Conservation (phyloP, 64 coral and sea anemone species). For the Stichodactyla mertensii region DNA sequence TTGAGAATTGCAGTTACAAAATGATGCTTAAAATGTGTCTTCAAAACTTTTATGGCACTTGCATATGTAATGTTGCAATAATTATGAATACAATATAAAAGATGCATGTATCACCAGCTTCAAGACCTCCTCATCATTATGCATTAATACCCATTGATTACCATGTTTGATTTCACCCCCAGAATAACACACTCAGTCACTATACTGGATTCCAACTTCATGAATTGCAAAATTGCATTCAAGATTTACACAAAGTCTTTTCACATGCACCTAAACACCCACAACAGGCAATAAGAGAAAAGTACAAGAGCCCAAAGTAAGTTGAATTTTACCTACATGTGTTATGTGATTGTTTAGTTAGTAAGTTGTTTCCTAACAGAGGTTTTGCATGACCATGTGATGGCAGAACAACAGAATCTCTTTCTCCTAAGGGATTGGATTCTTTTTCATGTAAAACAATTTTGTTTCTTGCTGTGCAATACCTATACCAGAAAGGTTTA, state of each 20-base stretch:
- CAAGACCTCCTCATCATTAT: too few species aligned
- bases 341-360: background rate
- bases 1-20: too few species aligned
- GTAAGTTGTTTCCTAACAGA: background rate
- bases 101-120: too few species aligned
- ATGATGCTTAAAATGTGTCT: too few species aligned
- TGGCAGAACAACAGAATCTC: background rate
- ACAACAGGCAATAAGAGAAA: conserved; percentile 91
- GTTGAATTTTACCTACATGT: background rate
- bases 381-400: background rate
- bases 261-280: conserved; percentile 74
- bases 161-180: background rate
- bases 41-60: too few species aligned
- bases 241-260: conserved; percentile 87
- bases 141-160: too few species aligned
- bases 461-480: too few species aligned
- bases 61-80: too few species aligned
- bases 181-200: conserved; percentile 71
- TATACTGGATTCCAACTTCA: conserved; percentile 82
- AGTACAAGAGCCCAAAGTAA: conserved; percentile 76
- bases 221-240: conserved; percentile 75
- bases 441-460: too few species aligned
- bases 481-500: too few species aligned
- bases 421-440: too few species aligned
- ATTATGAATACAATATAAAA: too few species aligned